Conservation (phyloP, 2,797 vertebrate genomes). For the Enteromius paludinosus region DNA sequence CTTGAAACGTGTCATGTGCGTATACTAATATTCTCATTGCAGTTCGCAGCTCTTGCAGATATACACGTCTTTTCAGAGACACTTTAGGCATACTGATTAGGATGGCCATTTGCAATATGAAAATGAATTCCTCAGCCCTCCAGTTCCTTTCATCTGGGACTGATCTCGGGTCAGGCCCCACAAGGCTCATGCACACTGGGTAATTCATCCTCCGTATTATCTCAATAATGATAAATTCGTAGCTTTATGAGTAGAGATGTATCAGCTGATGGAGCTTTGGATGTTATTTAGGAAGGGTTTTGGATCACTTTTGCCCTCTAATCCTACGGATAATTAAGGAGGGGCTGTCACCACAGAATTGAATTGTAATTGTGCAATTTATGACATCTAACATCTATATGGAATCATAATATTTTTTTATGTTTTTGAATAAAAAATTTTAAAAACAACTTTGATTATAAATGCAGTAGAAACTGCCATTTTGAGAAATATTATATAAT, state of each 20-base stretch:
- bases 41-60: constrained; percentile 50
- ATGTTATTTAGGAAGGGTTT: constrained; percentile 79
- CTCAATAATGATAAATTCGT: constrained; percentile 80
- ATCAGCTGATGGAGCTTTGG: constrained; percentile 74
- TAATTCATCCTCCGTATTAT: constrained; percentile 80
- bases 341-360: constrained; percentile 18
- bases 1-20: constrained; percentile 29
- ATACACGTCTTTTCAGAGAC: constrained; percentile 73
- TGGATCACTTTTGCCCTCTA: constrained; percentile 70
- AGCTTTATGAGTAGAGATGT: constrained; percentile 79
- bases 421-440: background rate
- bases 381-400: background rate
- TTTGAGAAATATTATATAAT: background rate
- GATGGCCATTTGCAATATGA: constrained; percentile 77
- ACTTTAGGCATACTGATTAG: constrained; percentile 81
- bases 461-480: background rate
- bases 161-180: constrained; percentile 77
- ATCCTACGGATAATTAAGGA: constrained; percentile 62
- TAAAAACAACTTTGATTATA: background rate
- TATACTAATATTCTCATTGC: constrained; percentile 12
- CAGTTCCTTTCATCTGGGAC: constrained; percentile 72
- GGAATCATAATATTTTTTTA: background rate
- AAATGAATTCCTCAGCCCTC: constrained; percentile 83
- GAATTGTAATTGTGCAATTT: constrained; percentile 39
- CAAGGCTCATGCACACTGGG: constrained; percentile 71